A percentile compares a stretch with the other conserved stretches of the same genome.
phyloP scores from a whole-genome alignment of 2,113 vertebrate species.

The Capreolus pygargus region DNA sequence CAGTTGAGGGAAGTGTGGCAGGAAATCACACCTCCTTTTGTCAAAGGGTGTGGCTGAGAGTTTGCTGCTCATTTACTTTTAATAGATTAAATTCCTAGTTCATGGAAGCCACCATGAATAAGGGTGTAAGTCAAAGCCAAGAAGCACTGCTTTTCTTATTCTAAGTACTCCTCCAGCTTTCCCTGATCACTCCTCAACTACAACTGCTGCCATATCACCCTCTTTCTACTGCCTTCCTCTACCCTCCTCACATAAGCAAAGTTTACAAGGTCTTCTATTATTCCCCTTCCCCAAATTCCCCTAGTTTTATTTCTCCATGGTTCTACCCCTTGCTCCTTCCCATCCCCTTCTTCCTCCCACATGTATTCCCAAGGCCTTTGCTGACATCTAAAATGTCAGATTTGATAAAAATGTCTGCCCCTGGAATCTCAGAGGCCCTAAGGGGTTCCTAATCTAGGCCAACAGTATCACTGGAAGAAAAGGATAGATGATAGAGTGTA shows the following conservation, averaged over 20 bases:
- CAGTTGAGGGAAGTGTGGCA: not conserved
- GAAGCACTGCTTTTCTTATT: not conserved
- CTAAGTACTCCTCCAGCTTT: not conserved
- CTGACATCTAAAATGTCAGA: slow-evolving; percentile 1
- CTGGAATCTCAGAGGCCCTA: not conserved
- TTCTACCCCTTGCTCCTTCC: not conserved
- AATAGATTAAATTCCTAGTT: not conserved
- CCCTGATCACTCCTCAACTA: not conserved
- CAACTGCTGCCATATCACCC: not conserved
- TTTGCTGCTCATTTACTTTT: not conserved
- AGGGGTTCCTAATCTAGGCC: not conserved
- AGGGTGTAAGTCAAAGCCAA: not conserved
- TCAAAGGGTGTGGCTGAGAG: not conserved
- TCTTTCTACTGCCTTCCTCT: not conserved
- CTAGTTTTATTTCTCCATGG: not conserved
- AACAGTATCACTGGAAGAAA: not conserved
- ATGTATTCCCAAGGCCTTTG: not conserved
- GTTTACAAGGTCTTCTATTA: not conserved
- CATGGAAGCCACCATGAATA: not conserved
- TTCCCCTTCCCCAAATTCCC: not conserved
- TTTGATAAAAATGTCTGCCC: slow-evolving; percentile 9
- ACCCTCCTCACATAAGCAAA: not conserved
- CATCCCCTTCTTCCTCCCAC: not conserved
- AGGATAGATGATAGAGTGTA: not conserved
- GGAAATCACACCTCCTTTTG: not conserved